Conservation (phyloP, 2,113 vertebrate genomes). For the Poecile atricapillus region DNA sequence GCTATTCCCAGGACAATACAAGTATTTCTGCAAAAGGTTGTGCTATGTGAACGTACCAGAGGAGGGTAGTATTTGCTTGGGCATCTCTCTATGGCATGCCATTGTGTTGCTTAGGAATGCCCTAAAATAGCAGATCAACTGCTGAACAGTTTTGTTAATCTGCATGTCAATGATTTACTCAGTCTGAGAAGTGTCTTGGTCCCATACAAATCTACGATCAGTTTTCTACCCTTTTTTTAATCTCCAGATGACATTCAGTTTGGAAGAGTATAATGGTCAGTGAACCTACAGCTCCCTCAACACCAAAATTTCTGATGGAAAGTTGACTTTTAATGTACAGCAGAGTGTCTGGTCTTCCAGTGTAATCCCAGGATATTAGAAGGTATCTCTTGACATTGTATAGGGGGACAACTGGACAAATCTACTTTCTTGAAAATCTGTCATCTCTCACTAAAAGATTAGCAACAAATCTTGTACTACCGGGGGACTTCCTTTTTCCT, state of each 20-base stretch:
- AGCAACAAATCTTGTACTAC: neutral
- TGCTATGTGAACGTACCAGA: constrained; percentile 50
- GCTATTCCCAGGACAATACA: neutral
- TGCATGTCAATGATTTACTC: neutral
- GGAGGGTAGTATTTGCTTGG: constrained; percentile 63
- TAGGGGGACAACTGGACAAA: neutral
- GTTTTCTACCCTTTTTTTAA: neutral
- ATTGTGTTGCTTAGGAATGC: neutral
- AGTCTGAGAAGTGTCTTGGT: neutral
- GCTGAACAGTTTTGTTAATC: neutral
- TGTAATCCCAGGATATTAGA: neutral
- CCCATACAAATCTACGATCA: neutral
- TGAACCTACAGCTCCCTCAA: neutral
- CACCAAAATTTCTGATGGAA: neutral
- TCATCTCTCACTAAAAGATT: neutral
- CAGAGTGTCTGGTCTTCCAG: neutral
- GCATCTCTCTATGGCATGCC: constrained; percentile 21
- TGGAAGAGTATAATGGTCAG: neutral
- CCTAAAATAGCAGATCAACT: neutral
- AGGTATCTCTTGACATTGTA: neutral
- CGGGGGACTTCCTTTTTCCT: neutral
- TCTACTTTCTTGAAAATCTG: neutral
- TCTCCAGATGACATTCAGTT: neutral
- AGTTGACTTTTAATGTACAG: neutral
- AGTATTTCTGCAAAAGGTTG: constrained; percentile 4